These are phyloP conservation scores for Synanthedon formicaeformis DNA, from an alignment of 2,888 invertebrate genomes.

Conservation along the genomic window DNA sequence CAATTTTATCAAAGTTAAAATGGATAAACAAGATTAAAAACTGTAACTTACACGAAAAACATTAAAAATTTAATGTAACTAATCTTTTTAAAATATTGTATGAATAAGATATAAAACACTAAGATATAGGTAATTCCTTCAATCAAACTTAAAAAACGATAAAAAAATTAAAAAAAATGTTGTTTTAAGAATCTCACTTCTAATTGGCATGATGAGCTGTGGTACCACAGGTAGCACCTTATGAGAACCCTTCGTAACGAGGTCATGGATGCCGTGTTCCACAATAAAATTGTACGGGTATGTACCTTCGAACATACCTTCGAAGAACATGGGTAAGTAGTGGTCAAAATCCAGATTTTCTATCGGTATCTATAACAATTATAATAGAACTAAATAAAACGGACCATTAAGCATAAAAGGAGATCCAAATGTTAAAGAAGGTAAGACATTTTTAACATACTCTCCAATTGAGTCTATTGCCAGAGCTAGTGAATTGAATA, in stretches of 20 bases:
- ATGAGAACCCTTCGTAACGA: conserved; percentile 84
- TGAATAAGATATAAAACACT: too few species aligned
- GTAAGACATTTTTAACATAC: conserved; percentile 37
- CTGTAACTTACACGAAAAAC: too few species aligned
- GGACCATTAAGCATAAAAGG: neutral
- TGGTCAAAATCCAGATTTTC: conserved; percentile 92
- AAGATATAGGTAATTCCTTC: too few species aligned
- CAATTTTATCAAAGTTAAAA: too few species aligned
- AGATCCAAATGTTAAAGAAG: neutral
- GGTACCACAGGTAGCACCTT: conserved; percentile 92
- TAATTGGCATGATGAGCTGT: conserved; percentile 92
- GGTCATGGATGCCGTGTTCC: conserved; percentile 87
- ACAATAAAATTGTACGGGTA: conserved; percentile 92
- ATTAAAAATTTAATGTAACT: too few species aligned
- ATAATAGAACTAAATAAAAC: neutral
- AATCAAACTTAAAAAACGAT: too few species aligned
- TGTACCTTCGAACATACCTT: conserved; percentile 86
- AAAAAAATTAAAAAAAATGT: too few species aligned
- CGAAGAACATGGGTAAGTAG: conserved; percentile 94
- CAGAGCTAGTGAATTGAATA: conserved; percentile 76
- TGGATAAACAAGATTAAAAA: too few species aligned
- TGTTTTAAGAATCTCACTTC: conserved; percentile 73
- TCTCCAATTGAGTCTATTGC: conserved; percentile 80
- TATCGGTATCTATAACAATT: conserved; percentile 76
- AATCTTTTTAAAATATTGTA: too few species aligned